Percentiles rank a stretch among this genome's conserved stretches.
phyloP scores from a whole-genome alignment of 2,888 invertebrate species.

The Selenia dentaria region DNA sequence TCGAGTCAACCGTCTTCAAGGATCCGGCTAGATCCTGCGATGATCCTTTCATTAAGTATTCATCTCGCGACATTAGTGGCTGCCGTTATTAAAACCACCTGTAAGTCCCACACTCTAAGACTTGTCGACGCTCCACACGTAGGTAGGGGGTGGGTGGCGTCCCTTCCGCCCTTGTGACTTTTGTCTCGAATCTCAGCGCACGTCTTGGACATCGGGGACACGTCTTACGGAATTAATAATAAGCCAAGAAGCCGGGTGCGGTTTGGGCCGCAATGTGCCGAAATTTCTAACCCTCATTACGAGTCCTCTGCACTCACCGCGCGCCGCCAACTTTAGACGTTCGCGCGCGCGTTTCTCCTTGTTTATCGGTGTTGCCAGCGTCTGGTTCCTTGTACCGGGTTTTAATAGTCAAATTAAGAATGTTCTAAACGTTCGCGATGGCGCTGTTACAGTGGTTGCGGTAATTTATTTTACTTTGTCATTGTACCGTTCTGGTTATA shows the following conservation, averaged over 20 bases:
- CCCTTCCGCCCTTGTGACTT: conserved; percentile 81
- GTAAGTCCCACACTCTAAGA: conserved; percentile 73
- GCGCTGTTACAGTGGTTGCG: conserved; percentile 38
- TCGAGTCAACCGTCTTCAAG: conserved; percentile 56
- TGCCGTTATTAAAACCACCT: conserved; percentile 84
- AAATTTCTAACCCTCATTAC: conserved; percentile 84
- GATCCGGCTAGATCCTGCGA: conserved; percentile 44
- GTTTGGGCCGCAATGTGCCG: conserved; percentile 80
- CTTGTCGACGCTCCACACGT: conserved; percentile 75
- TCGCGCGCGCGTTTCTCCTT: conserved; percentile 72
- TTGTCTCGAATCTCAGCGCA: conserved; percentile 83
- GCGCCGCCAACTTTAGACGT: conserved; percentile 74
- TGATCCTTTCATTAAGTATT: conserved; percentile 82
- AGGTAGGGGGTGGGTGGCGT: conserved; percentile 51
- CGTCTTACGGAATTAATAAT: conserved; percentile 86
- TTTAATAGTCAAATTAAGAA: conserved; percentile 79
- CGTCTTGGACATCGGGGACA: conserved; percentile 85
- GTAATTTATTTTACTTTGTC: conserved; percentile 50
- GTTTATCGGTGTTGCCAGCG: conserved; percentile 79
- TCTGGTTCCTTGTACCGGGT: conserved; percentile 71
- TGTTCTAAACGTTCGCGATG: conserved; percentile 60
- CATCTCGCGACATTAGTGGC: conserved; percentile 81
- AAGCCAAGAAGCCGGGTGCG: conserved; percentile 82
- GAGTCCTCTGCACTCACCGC: conserved; percentile 79
- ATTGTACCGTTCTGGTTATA: conserved; percentile 20